phyloP scores from a whole-genome alignment of 2,113 vertebrate genomes.

The Spea multiplicata region DNA sequence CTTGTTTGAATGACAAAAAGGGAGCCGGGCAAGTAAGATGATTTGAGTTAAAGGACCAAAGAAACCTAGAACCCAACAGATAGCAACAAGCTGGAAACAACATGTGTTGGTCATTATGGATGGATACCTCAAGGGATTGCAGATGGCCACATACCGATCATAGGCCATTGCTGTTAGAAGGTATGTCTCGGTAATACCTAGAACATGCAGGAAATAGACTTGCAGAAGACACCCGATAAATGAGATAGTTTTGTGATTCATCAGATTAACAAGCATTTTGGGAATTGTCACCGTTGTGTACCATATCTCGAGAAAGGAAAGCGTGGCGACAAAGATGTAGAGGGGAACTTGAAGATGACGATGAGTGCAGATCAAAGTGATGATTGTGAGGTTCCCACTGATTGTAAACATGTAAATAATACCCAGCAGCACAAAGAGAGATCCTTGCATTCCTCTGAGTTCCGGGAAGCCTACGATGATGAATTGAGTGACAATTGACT shows the following conservation, averaged over 20 bases:
- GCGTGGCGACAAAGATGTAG: constrained; percentile 33
- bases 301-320: constrained; percentile 39
- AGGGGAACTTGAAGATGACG: constrained; percentile 35
- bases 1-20: constrained; percentile 24
- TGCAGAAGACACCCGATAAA: constrained; percentile 26
- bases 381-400: constrained; percentile 29
- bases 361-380: constrained; percentile 24
- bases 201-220: constrained; percentile 29
- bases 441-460: background rate
- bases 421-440: constrained; percentile 4
- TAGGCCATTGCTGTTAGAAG: constrained; percentile 41
- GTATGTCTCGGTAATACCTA: constrained; percentile 35
- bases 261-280: constrained; percentile 26
- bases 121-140: constrained; percentile 32
- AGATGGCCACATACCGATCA: constrained; percentile 38
- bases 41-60: constrained; percentile 31
- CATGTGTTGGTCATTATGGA: constrained; percentile 30
- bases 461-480: constrained; percentile 26
- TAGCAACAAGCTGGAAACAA: constrained; percentile 20
- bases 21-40: constrained; percentile 10
- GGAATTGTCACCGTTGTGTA: constrained; percentile 40
- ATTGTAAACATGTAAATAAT: constrained; percentile 32
- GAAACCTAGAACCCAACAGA: constrained; percentile 28
- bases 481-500: constrained; percentile 28
- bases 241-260: constrained; percentile 26